Base-by-base conservation (phyloP, 2,113 vertebrate genomes). In the Phylloscopus whistleri region DNA sequence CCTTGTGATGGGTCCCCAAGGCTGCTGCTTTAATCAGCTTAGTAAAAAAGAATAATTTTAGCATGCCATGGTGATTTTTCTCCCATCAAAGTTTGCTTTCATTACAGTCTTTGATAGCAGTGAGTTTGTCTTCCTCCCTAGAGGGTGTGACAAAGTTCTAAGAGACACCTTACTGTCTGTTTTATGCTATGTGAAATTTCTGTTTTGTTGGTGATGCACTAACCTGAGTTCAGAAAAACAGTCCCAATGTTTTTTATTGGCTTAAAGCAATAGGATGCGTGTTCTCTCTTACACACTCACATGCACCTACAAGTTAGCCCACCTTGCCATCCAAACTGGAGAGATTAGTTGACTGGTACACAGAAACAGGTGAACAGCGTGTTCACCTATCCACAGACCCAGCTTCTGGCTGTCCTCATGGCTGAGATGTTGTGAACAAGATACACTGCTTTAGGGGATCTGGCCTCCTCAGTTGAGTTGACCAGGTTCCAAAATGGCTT, bases 41-140 rank as follows among this genome's bases (percentile, higher is more conserved):
- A 77, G 75, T 75, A 52, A 82, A 92, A 86, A 90, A 86, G 48
- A 83, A 59, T 49, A 60, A 79, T 76, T 94, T 77, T 51, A 90
- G 55, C 64, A 94, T 5, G 13, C 67, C 94, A 70, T 8, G 31
- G 77, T 93, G 93, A 93, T 93, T 95, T 93, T 94, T 92, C 63
- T 91, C 53, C 72, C 44, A 76, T 94, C 83, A 94, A 84, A 89
- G 44, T 90, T 93, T 96, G 64, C 55, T 92, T 89, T 96, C 63
- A 68, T 87, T 93, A 44, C 39, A 88, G 53, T 30, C 91, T 96
- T 96, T 96, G 90, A 89, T 96, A 86, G n/a, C 69, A 93, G 31
- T 77, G 93, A 78, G 41, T 87, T 93, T 96, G 78, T 92, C 77
- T 94, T 95, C 48, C 39, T 77, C 90, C 46, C 62, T 67, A 86